Evolutionary conservation across 2,888 invertebrate genomes (phyloP).

Genomic region (Andrena camellia): DNA sequence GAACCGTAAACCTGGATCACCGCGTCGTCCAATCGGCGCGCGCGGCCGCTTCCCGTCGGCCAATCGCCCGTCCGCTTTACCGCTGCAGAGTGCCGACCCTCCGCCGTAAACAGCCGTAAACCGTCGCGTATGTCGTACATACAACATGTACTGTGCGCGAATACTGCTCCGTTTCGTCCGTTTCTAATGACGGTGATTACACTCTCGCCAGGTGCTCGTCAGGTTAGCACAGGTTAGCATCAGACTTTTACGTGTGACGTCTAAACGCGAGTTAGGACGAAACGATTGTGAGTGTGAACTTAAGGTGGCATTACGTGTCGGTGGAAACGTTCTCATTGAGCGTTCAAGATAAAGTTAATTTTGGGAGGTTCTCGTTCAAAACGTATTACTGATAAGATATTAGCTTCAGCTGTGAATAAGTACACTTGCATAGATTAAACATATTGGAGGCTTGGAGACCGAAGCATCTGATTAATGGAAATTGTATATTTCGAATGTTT

Average conservation of each 20-base stretch:
- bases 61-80: constrained; percentile 49
- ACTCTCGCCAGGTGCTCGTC: background rate
- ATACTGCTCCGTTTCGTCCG: constrained; percentile 42
- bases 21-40: constrained; percentile 46
- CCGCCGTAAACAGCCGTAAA: background rate
- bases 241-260: background rate
- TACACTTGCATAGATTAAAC: no score
- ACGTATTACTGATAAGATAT: no score
- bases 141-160: constrained; percentile 11
- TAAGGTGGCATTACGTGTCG: no score
- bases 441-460: no score
- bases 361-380: no score
- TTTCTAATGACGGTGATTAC: constrained; percentile 47
- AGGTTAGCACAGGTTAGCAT: background rate
- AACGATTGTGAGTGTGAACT: constrained; percentile 5
- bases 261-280: constrained; percentile 14
- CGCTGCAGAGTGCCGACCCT: constrained; percentile 5
- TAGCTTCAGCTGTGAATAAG: no score
- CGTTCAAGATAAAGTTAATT: no score
- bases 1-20: constrained; percentile 47
- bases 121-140: constrained; percentile 17
- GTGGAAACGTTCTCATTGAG: no score
- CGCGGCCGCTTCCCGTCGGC: constrained; percentile 4
- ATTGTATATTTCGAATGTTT: background rate
- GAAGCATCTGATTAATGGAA: background rate